These are phyloP conservation scores for Salvator merianae DNA, from an alignment of 2,113 vertebrate species.

Conservation along the genomic window DNA sequence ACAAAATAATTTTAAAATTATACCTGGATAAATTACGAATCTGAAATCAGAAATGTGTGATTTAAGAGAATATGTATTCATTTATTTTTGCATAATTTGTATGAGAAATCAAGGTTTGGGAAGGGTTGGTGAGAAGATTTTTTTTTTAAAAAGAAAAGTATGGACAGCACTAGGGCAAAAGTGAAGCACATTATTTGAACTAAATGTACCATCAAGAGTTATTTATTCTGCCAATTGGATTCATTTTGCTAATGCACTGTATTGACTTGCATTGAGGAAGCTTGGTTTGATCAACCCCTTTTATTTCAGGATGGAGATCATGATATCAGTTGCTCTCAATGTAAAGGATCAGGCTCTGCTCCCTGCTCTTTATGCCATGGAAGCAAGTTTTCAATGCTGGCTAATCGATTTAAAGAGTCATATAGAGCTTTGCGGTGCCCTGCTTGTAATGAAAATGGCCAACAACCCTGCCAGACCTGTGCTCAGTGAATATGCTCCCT, in stretches of 20 bases:
- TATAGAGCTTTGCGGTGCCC: conserved; percentile 90
- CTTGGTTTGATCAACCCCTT: neutral
- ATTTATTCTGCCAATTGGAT: neutral
- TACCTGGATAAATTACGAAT: neutral
- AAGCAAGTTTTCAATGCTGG: conserved; percentile 98
- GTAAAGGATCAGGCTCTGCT: conserved; percentile 86
- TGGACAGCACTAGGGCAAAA: too few relatives aligned
- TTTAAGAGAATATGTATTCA: neutral
- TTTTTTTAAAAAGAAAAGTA: neutral
- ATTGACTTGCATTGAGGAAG: neutral
- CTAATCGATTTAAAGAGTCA: conserved; percentile 94
- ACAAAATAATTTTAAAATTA: neutral
- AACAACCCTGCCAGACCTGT: conserved; percentile 88
- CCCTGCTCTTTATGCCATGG: conserved; percentile 96
- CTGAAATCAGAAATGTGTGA: neutral
- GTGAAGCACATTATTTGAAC: neutral
- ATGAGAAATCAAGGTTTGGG: neutral
- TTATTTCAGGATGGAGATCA: conserved; percentile 66
- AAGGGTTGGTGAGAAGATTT: neutral
- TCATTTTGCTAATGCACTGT: neutral
- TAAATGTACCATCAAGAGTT: fast-evolving
- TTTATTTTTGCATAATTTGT: neutral
- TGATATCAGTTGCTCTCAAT: conserved; percentile 78
- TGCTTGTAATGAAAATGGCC: conserved; percentile 89
- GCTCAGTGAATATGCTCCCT: conserved; percentile 45